Conservation (phyloP, 1,140 invertebrate genomes). For the Drosophila gunungcola region DNA sequence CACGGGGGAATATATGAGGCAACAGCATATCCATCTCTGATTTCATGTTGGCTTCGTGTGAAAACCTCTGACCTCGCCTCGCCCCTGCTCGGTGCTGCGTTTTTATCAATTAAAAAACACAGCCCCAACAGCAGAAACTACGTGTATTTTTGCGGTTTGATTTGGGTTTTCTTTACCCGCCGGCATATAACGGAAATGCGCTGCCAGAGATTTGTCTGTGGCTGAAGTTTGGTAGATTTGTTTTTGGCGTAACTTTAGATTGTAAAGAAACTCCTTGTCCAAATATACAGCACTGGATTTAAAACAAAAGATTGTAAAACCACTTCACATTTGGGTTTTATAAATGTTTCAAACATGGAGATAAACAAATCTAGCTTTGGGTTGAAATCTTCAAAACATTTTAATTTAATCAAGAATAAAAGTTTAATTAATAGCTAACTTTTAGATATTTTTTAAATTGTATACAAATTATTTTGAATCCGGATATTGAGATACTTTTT, state of each 20-base stretch:
- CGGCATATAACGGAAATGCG: constrained; percentile 59
- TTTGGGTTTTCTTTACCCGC: constrained; percentile 26
- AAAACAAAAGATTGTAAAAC: neutral
- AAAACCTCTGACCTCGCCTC: constrained; percentile 63
- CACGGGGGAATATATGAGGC: constrained; percentile 13
- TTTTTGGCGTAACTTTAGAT: neutral
- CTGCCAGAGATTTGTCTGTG: constrained; percentile 46
- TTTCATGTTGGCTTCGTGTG: constrained; percentile 60
- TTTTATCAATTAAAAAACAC: constrained; percentile 79
- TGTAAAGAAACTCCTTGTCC: neutral
- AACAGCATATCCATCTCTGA: constrained; percentile 38
- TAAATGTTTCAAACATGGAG: neutral
- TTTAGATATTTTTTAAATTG: no score
- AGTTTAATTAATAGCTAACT: no score
- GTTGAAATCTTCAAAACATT: neutral
- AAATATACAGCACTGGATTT: neutral
- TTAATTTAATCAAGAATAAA: no score
- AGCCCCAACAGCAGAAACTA: constrained; percentile 25
- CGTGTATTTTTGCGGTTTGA: constrained; percentile 50
- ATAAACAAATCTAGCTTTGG: neutral
- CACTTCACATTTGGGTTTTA: neutral
- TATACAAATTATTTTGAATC: neutral
- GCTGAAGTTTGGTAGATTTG: constrained; percentile 21
- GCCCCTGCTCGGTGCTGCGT: neutral
- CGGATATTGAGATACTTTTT: no score